Evolutionary conservation across 2,113 vertebrate genomes (phyloP).

Genomic region (Malurus cyaneus): DNA sequence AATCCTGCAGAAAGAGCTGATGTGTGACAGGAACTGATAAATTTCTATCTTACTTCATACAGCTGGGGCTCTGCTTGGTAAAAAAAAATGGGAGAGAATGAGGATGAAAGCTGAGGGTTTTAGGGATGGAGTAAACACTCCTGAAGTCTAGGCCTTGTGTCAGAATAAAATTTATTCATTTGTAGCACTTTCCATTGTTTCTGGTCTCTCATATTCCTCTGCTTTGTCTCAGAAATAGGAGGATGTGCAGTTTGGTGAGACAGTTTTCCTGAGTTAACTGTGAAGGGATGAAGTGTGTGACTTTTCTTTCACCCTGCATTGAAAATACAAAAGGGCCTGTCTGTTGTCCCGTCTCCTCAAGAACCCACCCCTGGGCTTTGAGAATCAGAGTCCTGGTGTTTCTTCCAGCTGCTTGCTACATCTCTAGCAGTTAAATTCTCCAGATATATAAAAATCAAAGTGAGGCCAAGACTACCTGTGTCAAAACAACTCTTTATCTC

Average conservation of each 20-base stretch:
- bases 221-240: background rate
- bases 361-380: background rate
- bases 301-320: background rate
- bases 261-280: background rate
- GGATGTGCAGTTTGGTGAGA: background rate
- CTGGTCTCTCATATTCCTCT: background rate
- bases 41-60: background rate
- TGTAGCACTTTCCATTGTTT: background rate
- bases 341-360: background rate
- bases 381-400: background rate
- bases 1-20: background rate
- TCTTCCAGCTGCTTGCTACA: background rate
- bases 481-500: background rate
- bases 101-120: background rate
- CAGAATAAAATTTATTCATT: background rate
- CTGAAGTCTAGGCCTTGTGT: background rate
- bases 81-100: background rate
- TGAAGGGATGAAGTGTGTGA: background rate
- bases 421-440: background rate
- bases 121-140: background rate
- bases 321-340: background rate
- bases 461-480: background rate
- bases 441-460: background rate
- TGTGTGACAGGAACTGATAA: background rate
- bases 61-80: background rate